phyloP scores from a whole-genome alignment of 2,113 vertebrate genomes.

The Ailurus styani region DNA sequence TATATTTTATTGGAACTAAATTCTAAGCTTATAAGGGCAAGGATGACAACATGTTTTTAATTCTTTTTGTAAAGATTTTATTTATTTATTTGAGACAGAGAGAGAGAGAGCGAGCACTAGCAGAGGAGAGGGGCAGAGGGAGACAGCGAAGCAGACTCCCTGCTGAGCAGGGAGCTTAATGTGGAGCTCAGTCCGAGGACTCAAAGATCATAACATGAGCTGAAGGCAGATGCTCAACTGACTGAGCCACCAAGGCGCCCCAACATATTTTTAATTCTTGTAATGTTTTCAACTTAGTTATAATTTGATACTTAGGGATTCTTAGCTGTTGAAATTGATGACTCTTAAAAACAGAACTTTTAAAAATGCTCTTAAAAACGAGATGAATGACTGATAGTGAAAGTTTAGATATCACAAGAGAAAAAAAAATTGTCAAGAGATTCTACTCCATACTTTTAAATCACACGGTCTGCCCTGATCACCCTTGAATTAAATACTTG shows the following conservation, averaged over 20 bases:
- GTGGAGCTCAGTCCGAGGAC: no score
- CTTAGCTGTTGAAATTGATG: background rate
- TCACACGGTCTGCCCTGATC: background rate
- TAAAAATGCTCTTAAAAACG: no score
- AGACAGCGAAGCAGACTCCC: no score
- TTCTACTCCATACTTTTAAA: background rate
- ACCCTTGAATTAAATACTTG: background rate
- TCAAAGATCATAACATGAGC: no score
- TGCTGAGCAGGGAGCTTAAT: no score
- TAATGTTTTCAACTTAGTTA: background rate
- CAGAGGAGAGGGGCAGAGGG: no score
- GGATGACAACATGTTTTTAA: background rate
- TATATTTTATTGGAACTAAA: background rate
- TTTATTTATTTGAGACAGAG: background rate
- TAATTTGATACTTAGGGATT: background rate
- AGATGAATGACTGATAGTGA: background rate
- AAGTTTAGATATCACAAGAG: background rate
- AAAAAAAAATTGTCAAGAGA: background rate
- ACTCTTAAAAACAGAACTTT: conserved; percentile 1
- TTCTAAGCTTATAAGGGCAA: background rate
- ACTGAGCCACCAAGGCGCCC: background rate
- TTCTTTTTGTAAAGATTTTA: background rate
- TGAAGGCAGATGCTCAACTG: background rate
- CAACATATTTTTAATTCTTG: background rate
- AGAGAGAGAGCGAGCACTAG: no score